Evolutionary conservation across 30 jellyfish, hydroid and myxozoan genomes (phyloP), one percentile per base, ranked within the genome.

Genomic region (Hydractinia echinata): DNA sequence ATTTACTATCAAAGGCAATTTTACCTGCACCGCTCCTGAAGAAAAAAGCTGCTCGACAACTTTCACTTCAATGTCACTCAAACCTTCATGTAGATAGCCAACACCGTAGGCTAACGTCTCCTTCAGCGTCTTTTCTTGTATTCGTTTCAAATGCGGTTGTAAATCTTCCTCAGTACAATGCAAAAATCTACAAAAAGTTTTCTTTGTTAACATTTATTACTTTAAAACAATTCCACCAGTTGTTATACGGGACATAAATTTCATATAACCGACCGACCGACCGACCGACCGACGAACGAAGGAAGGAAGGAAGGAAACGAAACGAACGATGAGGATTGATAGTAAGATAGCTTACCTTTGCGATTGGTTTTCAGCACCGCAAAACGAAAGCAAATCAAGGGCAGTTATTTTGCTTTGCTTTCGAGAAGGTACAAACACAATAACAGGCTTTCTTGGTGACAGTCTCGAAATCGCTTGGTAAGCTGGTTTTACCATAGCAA

Each of bases 281-380:
- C 44, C 44, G 44, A 30, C 44, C 44, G 44, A 30, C 1, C 2
- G 44, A 30, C 18, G 69, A 11, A 16, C 18, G 69, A 16, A 13
- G 3, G 15, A 16, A 58, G 2, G 69, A 16, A 16, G 3, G 69
- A 11, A 16, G 3, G 10, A 16, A 16, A 16, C 18, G 69, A 58
- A 58, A 56, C 10, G 68, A 56, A 9, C n/a, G 68, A 56, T 10
- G n/a, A 56, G n/a, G 10, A n/a, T 10, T 9, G n/a, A 56, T 56
- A 10, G 30, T 7, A 50, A 62, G 73, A 6, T 44, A 7, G 21
- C 30, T 56, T 82, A 88, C 97, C 97, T 84, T 68, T 90, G 97
- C 14, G 97, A 71, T 61, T 90, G 97, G 76, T 90, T 90, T 54
- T 90, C 97, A 64, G 97, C 97, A 10, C 97, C 97, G 67, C 97